Evolutionary conservation across 2,888 invertebrate genomes (phyloP), one percentile per base, ranked within the genome.

Genomic region (Agrochola macilenta): DNA sequence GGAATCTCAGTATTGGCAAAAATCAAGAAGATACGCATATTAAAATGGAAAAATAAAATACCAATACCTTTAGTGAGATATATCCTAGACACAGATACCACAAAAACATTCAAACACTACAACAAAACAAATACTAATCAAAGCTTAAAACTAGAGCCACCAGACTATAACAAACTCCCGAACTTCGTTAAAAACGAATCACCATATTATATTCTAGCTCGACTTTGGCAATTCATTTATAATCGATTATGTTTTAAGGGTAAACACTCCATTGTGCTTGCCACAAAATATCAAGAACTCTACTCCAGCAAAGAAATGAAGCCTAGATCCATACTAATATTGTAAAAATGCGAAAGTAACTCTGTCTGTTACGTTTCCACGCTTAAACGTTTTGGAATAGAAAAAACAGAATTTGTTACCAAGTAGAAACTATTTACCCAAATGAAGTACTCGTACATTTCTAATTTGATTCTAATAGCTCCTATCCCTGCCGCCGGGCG

Each of bases 191-290:
- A 46, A 66, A 85, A 73, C 57, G 70, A 74, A 80, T 76, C 49
- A 73, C 49, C 17, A 23, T 73, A 35, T 66, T 73, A 35, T 66
- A 66, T 66, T 49, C 14, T 63, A 76, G 54, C 26, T 75, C 39
- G 46, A 4, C 49, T 78, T 61, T 68, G 39, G 69, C 58, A 76
- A 71, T 66, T 81, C 72, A 76, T 85, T 76, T 76, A 70, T 73
- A 76, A 76, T 82, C 63, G 71, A 84, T 81, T 81, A 81, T 69
- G 64, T 72, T 84, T 69, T 20, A 58, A 69, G 14, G 49, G 70
- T 57, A 17, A 76, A 30, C 30, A 66, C 70, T 83, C 61, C 43
- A 52, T 63, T 79, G 23, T 57, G 52, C 12, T 14, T 52, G 20
- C 23, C 52, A 81, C 30, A 23, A 46, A 14, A 69, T 20, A 23